These are phyloP conservation scores for Drosophila lutescens DNA, from an alignment of 2,888 invertebrate genomes.

Conservation along the genomic window DNA sequence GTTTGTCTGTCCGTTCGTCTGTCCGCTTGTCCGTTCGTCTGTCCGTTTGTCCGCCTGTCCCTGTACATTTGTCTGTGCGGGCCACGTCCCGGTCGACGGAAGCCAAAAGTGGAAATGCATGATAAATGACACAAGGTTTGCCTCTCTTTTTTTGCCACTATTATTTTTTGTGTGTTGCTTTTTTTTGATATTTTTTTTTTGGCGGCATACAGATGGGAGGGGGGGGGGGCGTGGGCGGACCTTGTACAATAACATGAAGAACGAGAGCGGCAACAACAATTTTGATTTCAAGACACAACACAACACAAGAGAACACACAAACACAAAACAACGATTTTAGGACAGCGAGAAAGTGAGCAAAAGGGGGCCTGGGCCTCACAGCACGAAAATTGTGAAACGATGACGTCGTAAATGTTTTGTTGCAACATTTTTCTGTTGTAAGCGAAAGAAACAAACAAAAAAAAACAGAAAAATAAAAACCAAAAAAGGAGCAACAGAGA, in stretches of 20 bases:
- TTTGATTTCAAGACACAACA: conserved; percentile 40
- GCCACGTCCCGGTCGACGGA: conserved; percentile 71
- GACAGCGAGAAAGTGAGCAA: conserved; percentile 12
- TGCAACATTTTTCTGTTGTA: conserved; percentile 61
- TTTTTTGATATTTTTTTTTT: conserved; percentile 7
- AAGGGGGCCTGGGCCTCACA: conserved; percentile 11
- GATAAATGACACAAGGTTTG: conserved; percentile 77
- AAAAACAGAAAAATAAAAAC: conserved; percentile 34
- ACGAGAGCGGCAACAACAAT: conserved; percentile 44
- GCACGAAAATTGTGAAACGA: conserved; percentile 76
- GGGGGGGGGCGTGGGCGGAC: conserved; percentile 12
- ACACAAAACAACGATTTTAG: conserved; percentile 27
- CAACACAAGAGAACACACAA: conserved; percentile 15
- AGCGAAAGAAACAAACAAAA: conserved; percentile 30
- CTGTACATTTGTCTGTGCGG: conserved; percentile 64
- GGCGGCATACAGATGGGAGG: background rate
- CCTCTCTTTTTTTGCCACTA: conserved; percentile 34
- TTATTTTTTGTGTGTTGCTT: conserved; percentile 6
- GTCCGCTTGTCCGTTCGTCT: conserved; percentile 4
- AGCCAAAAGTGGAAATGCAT: conserved; percentile 81
- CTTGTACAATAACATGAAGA: conserved; percentile 33
- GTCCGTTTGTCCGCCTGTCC: conserved; percentile 46
- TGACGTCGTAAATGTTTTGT: conserved; percentile 79
- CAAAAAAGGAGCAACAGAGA: conserved; percentile 4
- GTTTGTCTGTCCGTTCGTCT: conserved; percentile 30